A percentile compares a stretch with the other conserved stretches of the same genome.
Conservation (phyloP, 2,113 vertebrate genomes). For the Prietella phreatophila region DNA sequence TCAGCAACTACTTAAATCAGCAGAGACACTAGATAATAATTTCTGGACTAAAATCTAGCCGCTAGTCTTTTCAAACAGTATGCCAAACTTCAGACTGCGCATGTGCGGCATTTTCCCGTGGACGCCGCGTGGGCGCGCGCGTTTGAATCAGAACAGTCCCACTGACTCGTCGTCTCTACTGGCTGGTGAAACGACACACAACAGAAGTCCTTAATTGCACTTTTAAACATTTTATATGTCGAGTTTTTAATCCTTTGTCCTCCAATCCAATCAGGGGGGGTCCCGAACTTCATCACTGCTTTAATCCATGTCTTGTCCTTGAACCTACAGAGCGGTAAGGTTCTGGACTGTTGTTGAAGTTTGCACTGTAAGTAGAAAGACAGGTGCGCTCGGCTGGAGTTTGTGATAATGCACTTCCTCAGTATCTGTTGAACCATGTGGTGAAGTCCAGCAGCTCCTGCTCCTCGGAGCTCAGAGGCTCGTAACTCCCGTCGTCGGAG, state of each 20-base stretch:
- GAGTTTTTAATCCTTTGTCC: background rate
- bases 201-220: slow-evolving; percentile 71
- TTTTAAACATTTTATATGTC: slow-evolving; percentile 53
- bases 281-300: slow-evolving; percentile 9
- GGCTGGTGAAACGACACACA: background rate
- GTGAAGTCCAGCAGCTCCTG: slow-evolving; percentile 89
- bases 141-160: slow-evolving; percentile 17
- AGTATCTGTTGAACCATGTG: slow-evolving; percentile 89
- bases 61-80: background rate
- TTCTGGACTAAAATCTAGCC: slow-evolving; percentile 5
- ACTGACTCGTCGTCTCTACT: background rate
- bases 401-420: slow-evolving; percentile 55
- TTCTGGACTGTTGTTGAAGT: background rate
- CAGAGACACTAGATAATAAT: background rate
- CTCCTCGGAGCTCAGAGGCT: slow-evolving; percentile 84
- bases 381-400: slow-evolving; percentile 1
- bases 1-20: slow-evolving; percentile 1
- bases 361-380: background rate
- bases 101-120: background rate
- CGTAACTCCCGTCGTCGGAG: slow-evolving; percentile 85
- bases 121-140: background rate
- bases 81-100: background rate
- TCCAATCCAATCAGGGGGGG: background rate
- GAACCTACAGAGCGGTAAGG: background rate
- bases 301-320: slow-evolving; percentile 42